Evolutionary conservation across 2,797 vertebrate species (phyloP), one percentile per base, ranked within the genome.

Genomic region (Buceros bicornis): DNA sequence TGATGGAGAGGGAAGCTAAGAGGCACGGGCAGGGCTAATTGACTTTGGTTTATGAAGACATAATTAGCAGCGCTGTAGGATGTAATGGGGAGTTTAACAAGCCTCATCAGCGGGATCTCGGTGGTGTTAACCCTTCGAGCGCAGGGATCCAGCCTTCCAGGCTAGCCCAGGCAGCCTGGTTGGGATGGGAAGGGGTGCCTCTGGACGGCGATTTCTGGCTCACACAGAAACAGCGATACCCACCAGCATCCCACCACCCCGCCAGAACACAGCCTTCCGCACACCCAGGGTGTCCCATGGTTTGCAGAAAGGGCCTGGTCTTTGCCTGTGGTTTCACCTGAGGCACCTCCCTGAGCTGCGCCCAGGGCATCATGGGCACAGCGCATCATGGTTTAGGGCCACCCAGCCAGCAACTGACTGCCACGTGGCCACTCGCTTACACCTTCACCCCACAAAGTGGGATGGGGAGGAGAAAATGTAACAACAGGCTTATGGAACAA

Each of bases 21-120:
- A 90, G 61, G 40, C 73, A 51, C 3, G 0, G 31, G 64, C 72
- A 87, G 64, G 81, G 29, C 61, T 96, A 83, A 94, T 90, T 97
- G 89, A 87, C 73, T 92, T 78, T 67, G 62, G 51, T 66, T 95
- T 73, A 81, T 69, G 51, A 83, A 78, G 87, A 81, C 6, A 1
- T 82, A 92, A 96, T 96, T 94, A 89, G 82, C 72, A 61, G 84
- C 16, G 0, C 84, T 77, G 89, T 14, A 11, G 74, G 89, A 42
- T 67, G 80, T 79, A 81, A 57, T 18, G 16, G 37, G 81, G 54
- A 51, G 57, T 90, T 90, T 88, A 93, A 87, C 67, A 91, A 85
- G 45, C 29, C 77, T 78, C 80, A 88, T 57, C 79, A 89, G 87
- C 9, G 1, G 79, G 60, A 54, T 40, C 43, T 61, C 1, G 0